A percentile compares a stretch with the other conserved stretches of the same genome.
phyloP scores from a whole-genome alignment of 2,888 invertebrate genomes.

The Mystacides longicornis region DNA sequence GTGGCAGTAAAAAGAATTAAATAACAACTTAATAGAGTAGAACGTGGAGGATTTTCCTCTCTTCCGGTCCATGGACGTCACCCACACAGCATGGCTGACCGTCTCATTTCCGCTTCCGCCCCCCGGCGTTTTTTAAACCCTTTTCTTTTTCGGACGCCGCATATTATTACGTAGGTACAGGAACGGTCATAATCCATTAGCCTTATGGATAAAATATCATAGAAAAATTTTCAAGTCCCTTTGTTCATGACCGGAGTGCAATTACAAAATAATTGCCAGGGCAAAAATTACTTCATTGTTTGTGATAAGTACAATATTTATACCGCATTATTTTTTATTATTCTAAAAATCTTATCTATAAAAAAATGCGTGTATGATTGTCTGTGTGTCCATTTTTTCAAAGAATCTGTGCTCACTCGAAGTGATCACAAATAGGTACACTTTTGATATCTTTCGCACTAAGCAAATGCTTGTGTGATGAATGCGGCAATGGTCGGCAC shows the following conservation, averaged over 20 bases:
- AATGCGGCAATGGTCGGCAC: no score
- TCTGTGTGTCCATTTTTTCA: no score
- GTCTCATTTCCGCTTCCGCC: neutral
- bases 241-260: slow-evolving; percentile 15
- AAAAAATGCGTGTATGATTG: no score
- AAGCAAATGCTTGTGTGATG: no score
- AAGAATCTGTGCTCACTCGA: no score
- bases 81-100: neutral
- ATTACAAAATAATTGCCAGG: slow-evolving; percentile 18
- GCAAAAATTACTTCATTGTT: slow-evolving; percentile 6
- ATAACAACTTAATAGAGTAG: neutral
- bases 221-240: slow-evolving; percentile 16
- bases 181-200: slow-evolving; percentile 10
- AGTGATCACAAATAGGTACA: no score
- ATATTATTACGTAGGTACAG: neutral
- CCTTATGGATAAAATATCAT: slow-evolving; percentile 8
- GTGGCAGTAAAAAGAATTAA: neutral
- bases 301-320: no score
- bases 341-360: no score
- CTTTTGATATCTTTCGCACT: no score
- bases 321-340: no score
- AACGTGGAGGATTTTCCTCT: neutral
- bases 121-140: neutral
- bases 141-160: neutral
- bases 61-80: neutral